Evolutionary conservation across 2,888 invertebrate genomes (phyloP).

Genomic region (Agrochola lychnidis): DNA sequence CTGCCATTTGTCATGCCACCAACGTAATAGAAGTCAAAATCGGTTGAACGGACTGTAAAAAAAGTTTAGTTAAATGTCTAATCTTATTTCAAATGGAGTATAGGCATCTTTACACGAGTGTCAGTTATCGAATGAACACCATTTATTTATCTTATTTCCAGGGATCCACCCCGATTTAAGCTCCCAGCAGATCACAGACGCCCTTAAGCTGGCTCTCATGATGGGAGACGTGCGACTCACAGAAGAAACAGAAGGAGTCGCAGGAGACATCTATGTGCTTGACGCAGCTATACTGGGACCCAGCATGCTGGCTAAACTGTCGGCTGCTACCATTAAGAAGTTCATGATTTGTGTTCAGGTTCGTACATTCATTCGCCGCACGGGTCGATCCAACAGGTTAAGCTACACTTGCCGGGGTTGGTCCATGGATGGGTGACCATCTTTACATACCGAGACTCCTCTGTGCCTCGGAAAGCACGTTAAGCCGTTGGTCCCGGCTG

Average conservation of each 20-base stretch:
- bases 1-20: too few species aligned
- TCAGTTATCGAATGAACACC: background rate
- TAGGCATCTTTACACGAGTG: background rate
- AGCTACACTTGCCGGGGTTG: too few species aligned
- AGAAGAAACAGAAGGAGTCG: slow-evolving; percentile 94
- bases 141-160: slow-evolving; percentile 57
- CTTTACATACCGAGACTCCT: too few species aligned
- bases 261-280: slow-evolving; percentile 95
- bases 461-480: too few species aligned
- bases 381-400: too few species aligned
- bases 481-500: too few species aligned
- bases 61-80: too few species aligned
- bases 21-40: too few species aligned
- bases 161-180: slow-evolving; percentile 92
- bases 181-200: slow-evolving; percentile 93
- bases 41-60: too few species aligned
- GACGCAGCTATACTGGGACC: slow-evolving; percentile 95
- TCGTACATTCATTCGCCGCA: slow-evolving; percentile 15
- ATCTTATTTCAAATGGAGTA: too few species aligned
- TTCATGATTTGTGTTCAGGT: slow-evolving; percentile 95
- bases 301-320: slow-evolving; percentile 94
- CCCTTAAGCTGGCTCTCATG: slow-evolving; percentile 95
- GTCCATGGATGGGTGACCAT: too few species aligned
- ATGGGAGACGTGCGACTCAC: slow-evolving; percentile 95
- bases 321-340: slow-evolving; percentile 94